Evolutionary conservation across 2,888 invertebrate genomes (phyloP), one percentile per base, ranked within the genome.

Genomic region (Clivina fossor): DNA sequence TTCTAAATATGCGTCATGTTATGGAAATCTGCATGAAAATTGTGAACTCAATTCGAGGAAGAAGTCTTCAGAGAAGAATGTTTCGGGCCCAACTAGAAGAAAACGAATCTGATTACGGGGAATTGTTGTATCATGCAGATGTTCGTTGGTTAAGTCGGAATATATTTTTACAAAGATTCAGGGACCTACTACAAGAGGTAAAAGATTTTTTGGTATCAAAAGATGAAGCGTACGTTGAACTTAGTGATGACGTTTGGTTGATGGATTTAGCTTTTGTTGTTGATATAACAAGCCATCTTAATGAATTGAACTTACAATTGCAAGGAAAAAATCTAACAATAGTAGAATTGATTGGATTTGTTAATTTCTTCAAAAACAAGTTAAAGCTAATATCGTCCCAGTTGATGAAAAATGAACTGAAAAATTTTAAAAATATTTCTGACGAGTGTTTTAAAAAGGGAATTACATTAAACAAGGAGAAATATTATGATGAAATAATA

Each of bases 21-120:
- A 33, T 33, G 33, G 33, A n/a, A 11, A 11, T 33, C 26, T 33
- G 33, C 33, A 33, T 4, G 8, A 33, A 33, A 33, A 19, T 19
- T 4, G 20, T 40, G 4, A 40, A 16, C 13, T 40, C 33, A 11
- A 64, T 64, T 38, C 63, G 64, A 62, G 59, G 58, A 54, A 61
- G 59, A 63, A 61, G 64, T 32, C 65, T 65, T 56, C 60, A 65
- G 59, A 62, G 59, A n/a, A 63, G 62, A 46, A 56, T 64, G 15
- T 64, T 64, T 40, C 20, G 20, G n/a, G 22, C 20, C 3, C 13
- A n/a, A 7, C 40, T 40, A 7, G 18, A 40, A 7, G 40, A 19
- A 40, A n/a, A 13, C 9, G 20, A 7, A 2, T 2, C 2, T 20
- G 16, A 40, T 3, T 2, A 19, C 9, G 9, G 22, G 2, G 40